These are phyloP conservation scores for Percopsis omiscomaycus DNA, from an alignment of 2,797 vertebrate genomes.

Conservation along the genomic window DNA sequence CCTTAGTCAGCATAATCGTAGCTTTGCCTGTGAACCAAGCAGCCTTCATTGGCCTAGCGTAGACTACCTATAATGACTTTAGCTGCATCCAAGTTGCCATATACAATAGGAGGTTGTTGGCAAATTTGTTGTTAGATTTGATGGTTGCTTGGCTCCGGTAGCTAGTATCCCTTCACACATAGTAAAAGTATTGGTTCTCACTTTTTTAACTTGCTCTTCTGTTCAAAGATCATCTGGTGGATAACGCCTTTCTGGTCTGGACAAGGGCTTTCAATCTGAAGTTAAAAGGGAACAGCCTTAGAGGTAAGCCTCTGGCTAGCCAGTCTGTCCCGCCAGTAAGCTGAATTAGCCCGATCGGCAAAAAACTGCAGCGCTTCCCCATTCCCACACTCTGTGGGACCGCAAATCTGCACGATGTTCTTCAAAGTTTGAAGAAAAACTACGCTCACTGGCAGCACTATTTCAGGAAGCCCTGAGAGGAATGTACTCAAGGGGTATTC, in stretches of 20 bases:
- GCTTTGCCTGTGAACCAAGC: slow-evolving; percentile 47
- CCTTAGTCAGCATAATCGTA: slow-evolving; percentile 54
- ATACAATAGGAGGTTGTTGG: neutral
- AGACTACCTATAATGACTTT: slow-evolving; percentile 28
- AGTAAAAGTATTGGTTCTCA: neutral
- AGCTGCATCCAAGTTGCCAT: slow-evolving; percentile 12
- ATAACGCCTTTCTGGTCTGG: slow-evolving; percentile 22
- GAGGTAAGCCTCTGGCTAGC: slow-evolving; percentile 33
- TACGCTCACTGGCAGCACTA: slow-evolving; percentile 14
- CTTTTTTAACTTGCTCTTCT: neutral
- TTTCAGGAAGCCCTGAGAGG: slow-evolving; percentile 24
- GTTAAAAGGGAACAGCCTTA: slow-evolving; percentile 42
- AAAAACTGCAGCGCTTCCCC: slow-evolving; percentile 19
- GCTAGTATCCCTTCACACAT: slow-evolving; percentile 11
- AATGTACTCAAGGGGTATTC: slow-evolving; percentile 5
- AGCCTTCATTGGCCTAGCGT: slow-evolving; percentile 7
- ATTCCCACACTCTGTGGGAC: slow-evolving; percentile 25
- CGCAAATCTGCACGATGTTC: too few species aligned
- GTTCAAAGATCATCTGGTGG: slow-evolving; percentile 2
- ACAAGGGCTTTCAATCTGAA: slow-evolving; percentile 18
- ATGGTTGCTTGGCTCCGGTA: slow-evolving; percentile 6
- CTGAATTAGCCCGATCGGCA: slow-evolving; percentile 8
- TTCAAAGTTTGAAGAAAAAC: too few species aligned
- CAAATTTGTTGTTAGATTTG: neutral
- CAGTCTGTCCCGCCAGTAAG: neutral